Evolutionary conservation across 2,113 vertebrate species (phyloP), one percentile per base, ranked within the genome.

Genomic region (Erinaceus europaeus): DNA sequence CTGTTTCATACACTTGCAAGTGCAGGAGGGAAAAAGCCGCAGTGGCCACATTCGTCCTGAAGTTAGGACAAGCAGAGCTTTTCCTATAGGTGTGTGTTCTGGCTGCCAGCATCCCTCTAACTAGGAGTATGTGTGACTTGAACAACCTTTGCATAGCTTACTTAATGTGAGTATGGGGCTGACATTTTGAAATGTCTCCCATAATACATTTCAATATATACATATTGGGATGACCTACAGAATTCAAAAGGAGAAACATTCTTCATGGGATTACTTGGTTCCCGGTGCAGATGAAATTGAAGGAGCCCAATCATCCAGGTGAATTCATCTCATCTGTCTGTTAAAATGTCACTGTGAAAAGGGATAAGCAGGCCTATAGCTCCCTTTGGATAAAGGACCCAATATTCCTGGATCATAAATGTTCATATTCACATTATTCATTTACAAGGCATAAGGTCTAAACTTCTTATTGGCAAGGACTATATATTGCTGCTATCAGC

Each of bases 251-350:
- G 3, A 5, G 25, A 68, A 65, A 40, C 5, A 76, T 11, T 74
- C 36, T 50, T 79, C 52, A 18, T 48, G 13, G 71, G n/a, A 65
- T 90, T 40, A 40, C 27, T 74, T 29, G 83, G 27, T 69, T 40
- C 74, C 20, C 44, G 74, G 64, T 38, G 7, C 29, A 90, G 52
- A 74, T 62, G 32, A 71, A 84, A 89, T 86, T n/a, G 34, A 91
- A 1, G 21, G 2, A 67, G 29, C 14, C 50, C 67, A 5, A 12
- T 25, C 20, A 1, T 3, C 29, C 27, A 46, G 13, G 21, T 64
- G 6, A 75, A 74, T 75, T 57, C 23, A 12, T 11, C 6, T 44
- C 21, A 15, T 36, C 18, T 3, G 55, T 40, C 76, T 23, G 46
- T 73, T 79, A 75, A n/a, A 3, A 6, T 65, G 9, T 1, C 40